Evolutionary conservation across 1,140 invertebrate genomes (phyloP).

Genomic region (Ptiloglossa arizonensis): DNA sequence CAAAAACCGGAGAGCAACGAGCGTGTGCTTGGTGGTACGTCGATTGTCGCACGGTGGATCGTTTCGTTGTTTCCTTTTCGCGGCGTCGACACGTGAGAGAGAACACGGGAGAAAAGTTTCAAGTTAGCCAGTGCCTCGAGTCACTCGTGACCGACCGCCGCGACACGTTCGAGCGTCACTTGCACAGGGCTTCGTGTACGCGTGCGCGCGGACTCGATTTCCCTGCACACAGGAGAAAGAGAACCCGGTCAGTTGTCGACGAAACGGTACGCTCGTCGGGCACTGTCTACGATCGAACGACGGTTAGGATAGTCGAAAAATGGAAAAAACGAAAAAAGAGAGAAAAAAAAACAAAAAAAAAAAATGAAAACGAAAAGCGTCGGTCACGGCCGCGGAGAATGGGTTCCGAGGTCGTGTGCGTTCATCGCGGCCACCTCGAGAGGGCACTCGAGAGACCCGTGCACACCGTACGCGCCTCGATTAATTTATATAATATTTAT

Average conservation of each 20-base stretch:
- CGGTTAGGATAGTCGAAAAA: conserved; percentile 18
- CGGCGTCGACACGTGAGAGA: neutral
- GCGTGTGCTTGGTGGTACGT: conserved; percentile 44
- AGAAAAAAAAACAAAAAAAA: too few relatives aligned
- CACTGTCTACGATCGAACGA: too few relatives aligned
- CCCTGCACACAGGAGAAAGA: neutral
- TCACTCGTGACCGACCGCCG: conserved; percentile 19
- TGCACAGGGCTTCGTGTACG: too few relatives aligned
- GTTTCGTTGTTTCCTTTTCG: conserved; percentile 46
- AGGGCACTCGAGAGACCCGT: too few relatives aligned
- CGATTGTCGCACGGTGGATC: conserved; percentile 68
- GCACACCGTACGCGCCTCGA: conserved; percentile 59
- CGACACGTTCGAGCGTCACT: too few relatives aligned
- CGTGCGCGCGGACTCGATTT: too few relatives aligned
- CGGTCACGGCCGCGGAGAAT: neutral
- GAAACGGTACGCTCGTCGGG: too few relatives aligned
- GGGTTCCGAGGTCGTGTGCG: conserved; percentile 15
- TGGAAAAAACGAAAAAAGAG: too few relatives aligned
- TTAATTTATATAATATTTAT: conserved; percentile 79
- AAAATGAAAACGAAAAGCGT: conserved; percentile 8
- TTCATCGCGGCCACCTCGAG: conserved; percentile 21
- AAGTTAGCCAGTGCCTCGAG: conserved; percentile 45
- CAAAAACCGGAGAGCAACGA: conserved; percentile 40
- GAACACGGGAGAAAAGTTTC: conserved; percentile 12
- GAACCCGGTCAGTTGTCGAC: too few relatives aligned